Base-by-base conservation (phyloP, 2,888 invertebrate species). In the Apamea monoglypha region DNA sequence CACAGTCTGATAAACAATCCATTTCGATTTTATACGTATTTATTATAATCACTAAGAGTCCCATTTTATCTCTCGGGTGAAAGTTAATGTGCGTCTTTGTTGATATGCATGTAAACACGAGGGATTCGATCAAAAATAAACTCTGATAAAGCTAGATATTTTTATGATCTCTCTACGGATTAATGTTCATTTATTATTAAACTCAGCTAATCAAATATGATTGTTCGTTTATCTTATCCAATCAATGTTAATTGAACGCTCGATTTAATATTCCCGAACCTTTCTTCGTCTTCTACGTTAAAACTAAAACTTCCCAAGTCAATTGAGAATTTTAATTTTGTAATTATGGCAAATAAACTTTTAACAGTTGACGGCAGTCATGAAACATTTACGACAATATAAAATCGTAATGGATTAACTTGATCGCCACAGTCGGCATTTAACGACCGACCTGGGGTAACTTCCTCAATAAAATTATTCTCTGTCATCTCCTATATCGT, bases 391-490 rank as follows among this genome's bases (percentile, higher is more conserved):
- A 96, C 94, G 95, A 95, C 93, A 92, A 89, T 94, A 96, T 96
- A 96, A 96, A 96, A 96, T 94, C 89, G 94, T 96, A 96, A 96
- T 96, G 96, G 95, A 95, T 96, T 94, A 95, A 95, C 92, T 95
- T 94, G 95, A 96, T 96, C 94, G 94, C 92, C 93, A 91, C 93
- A 93, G 93, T 92, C 93, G 92, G 87, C 92, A 91, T 94, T 95
- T 96, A 95, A 96, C 94, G 95, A 95, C 91, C 94, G 92, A 90
- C 93, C 94, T 91, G 94, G 91, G 94, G 92, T 92, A 92, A 95
- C 96, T 96, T 96, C 96, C 96, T 96, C 96, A 95, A 96, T 96
- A 96, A 96, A 96, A 95, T 95, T 92, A 95, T 95, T 92, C 92
- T 91, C 92, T 93, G 92, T 92, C 92, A 91, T 92, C 90, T 89